Evolutionary conservation across 2,797 vertebrate species (phyloP), one percentile per base, ranked within the genome.

Genomic region (Apogon hyalosoma): DNA sequence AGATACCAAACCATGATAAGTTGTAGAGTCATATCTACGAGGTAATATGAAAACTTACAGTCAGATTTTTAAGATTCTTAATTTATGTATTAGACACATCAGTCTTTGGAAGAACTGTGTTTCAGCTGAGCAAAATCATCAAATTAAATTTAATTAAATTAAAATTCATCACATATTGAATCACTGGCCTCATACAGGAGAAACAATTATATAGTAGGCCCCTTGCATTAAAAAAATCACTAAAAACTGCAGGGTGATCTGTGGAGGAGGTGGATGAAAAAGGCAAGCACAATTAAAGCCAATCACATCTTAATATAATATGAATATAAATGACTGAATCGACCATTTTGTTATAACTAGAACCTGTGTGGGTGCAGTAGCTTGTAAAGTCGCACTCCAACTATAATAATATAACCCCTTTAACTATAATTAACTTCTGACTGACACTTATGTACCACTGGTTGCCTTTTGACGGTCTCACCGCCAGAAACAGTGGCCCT

Each of bases 241-340:
- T 47, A 12, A 50, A 57, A 41, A 55, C 11, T 8, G 10, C 16
- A 41, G 16, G 43, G 11, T 7, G 7, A 59, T 59, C 28, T 36
- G 43, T 31, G 56, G 48, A 51, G 59, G 38, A 28, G 59, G 47
- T 24, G 50, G 31, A 62, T 31, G 19, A 49, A 59, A 59, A 38
- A 59, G 42, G 43, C 33, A 59, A 47, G 18, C 56, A 36, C 28
- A 42, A 31, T 46, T 59, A 46, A 59, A 16, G 19, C 31, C 43
- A 59, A 59, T 59, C 24, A 47, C 43, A 59, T 47, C 56, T 59
- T 47, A 36, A 36, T 36, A 36, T 59, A 59, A 59, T 59, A 59
- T 45, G 28, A 47, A 47, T 33, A 46, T 46, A 59, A 59, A 47
- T 46, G 56, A 46, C 31, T 19, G n/a, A 38, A 59, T 47, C 18